Evolutionary conservation across 2,888 invertebrate species (phyloP).

Genomic region (Cyaniris semiargus): DNA sequence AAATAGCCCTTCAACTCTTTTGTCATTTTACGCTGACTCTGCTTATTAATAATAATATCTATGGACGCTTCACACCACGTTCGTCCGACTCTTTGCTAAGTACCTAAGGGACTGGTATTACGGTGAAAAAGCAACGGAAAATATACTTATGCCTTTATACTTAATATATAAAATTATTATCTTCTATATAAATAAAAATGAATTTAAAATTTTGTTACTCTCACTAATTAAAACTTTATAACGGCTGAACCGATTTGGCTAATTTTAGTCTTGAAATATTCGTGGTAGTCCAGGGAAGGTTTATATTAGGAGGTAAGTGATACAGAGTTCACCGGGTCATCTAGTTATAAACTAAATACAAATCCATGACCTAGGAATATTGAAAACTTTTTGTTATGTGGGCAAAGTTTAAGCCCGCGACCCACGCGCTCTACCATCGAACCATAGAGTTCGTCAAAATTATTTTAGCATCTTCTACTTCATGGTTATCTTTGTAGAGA

Average conservation of each 20-base stretch:
- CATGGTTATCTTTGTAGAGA: not conserved
- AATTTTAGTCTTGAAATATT: too few species aligned
- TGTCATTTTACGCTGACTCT: not conserved
- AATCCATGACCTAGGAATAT: too few species aligned
- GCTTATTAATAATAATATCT: not conserved
- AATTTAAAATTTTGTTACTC: too few species aligned
- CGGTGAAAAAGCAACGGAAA: not conserved
- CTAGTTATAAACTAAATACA: too few species aligned
- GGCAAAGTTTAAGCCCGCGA: not conserved
- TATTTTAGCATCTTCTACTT: not conserved
- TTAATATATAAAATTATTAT: too few species aligned
- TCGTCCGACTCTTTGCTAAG: not conserved
- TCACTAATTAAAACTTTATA: too few species aligned
- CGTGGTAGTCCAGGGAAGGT: too few species aligned
- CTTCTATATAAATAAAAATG: too few species aligned
- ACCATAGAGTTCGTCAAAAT: not conserved
- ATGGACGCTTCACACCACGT: not conserved
- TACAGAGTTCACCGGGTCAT: too few species aligned
- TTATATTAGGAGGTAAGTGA: too few species aligned
- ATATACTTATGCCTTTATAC: too few species aligned
- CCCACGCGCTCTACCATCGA: not conserved
- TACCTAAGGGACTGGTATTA: not conserved
- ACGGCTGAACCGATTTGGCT: too few species aligned
- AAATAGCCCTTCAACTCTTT: slow-evolving; percentile 11
- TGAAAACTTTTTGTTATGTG: not conserved